Evolutionary conservation across 2,888 invertebrate genomes (phyloP), one percentile per base, ranked within the genome.

Genomic region (Netelia inedita): DNA sequence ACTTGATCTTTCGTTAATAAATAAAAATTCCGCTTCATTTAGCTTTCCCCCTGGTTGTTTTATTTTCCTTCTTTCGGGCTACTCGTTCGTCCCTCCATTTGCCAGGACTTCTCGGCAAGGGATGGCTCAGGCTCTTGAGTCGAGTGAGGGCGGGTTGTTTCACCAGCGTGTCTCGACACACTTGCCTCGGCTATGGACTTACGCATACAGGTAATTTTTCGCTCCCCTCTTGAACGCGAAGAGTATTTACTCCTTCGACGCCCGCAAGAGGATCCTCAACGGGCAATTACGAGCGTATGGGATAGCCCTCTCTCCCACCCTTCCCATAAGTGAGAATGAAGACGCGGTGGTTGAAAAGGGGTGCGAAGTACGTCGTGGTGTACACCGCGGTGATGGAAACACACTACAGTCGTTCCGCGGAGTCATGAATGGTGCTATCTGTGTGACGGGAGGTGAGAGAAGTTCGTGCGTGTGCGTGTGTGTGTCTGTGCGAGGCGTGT

Each of bases 71-170:
- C 74, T 53, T 46, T 86, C 86, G 85, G 78, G 81, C 75, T 88
- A 87, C 87, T 89, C 86, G 68, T 73, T 85, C 75, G 71, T 73
- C 79, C 16, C 46, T 11, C 55, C 21, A 50, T 21, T 65, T 57
- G 14, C 59, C 86, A 81, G 82, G 68, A 79, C 82, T 78, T 81
- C 74, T 63, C 79, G 83, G 68, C 69, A 81, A 76, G 76, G 83
- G 86, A 85, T 85, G 14, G 69, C 87, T 87, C 79, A 82, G 83
- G 87, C 88, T 87, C 88, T 88, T 85, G 88, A 90, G 89, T 86
- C 87, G 61, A 80, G 76, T 80, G 41, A 10, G 63, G 35, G 43
- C 41, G 66, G 53, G 59, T 79, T 50, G 55, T 74, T 74, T 43
- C 57, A 35, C 6, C 14, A n/a, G 28, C 16, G 69, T 69, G 79